Conservation (phyloP, 2,888 invertebrate species). For the Folsomia candida region DNA sequence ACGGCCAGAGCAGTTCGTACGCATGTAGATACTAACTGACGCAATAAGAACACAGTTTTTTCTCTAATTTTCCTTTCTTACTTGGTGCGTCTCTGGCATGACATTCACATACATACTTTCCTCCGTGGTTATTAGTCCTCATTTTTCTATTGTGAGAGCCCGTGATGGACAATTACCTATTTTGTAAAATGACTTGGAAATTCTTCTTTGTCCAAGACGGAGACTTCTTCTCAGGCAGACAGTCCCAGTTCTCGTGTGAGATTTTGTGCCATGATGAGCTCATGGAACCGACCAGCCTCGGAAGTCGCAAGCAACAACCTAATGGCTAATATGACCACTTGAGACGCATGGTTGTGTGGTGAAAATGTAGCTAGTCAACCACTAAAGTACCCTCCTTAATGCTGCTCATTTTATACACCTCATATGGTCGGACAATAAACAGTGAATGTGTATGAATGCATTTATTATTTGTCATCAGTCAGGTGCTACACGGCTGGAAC, state of each 20-base stretch:
- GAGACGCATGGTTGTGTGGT: background rate
- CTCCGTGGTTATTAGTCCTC: conserved; percentile 36
- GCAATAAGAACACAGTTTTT: background rate
- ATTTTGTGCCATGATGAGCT: background rate
- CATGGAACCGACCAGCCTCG: background rate
- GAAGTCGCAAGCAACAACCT: background rate
- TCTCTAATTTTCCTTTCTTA: background rate
- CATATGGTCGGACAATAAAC: background rate
- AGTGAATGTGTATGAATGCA: background rate
- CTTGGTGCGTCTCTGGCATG: no score
- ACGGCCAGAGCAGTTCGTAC: background rate
- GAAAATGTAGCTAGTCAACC: background rate
- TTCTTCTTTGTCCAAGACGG: conserved; percentile 22
- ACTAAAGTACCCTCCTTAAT: background rate
- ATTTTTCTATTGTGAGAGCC: conserved; percentile 37
- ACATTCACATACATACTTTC: background rate
- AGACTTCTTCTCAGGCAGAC: conserved; percentile 1
- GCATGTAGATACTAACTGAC: background rate
- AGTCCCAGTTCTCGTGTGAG: background rate
- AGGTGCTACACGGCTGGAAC: background rate
- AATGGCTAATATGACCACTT: conserved; percentile 1
- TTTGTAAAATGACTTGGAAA: conserved; percentile 47
- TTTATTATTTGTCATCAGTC: no score
- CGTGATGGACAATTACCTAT: conserved; percentile 42
- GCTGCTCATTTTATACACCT: background rate